Conservation (phyloP, 2,113 vertebrate genomes). For the Butorides virescens region DNA sequence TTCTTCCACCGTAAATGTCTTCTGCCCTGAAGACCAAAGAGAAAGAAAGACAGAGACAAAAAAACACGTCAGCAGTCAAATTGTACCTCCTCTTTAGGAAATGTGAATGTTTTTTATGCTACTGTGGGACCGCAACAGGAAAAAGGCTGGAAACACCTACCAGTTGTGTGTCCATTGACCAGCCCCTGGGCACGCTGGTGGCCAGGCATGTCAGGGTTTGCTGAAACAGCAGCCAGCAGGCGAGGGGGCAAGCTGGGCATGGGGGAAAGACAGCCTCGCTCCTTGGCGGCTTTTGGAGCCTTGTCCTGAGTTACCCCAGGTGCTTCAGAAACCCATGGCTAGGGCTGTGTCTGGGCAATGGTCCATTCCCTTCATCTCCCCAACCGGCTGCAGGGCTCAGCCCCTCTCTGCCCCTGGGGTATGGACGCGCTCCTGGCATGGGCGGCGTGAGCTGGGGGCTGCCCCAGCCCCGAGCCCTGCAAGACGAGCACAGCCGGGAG, state of each 20-base stretch:
- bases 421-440: rapidly evolving
- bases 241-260: not conserved
- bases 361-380: not conserved
- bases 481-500: not conserved
- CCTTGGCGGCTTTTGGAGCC: not conserved
- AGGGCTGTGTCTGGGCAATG: not conserved
- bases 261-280: not conserved
- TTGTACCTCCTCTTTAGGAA: not conserved
- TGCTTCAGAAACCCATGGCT: not conserved
- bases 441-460: not conserved
- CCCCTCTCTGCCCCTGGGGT: not conserved
- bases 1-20: slow-evolving; percentile 87
- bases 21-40: slow-evolving; percentile 59
- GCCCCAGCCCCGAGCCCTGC: rapidly evolving
- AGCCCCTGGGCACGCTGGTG: not conserved
- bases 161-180: not conserved
- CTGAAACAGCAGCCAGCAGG: not conserved
- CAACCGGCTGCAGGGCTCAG: rapidly evolving
- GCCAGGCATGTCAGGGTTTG: rapidly evolving
- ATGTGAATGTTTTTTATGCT: not conserved
- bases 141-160: not conserved
- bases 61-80: not conserved
- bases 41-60: not conserved
- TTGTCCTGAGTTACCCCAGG: not conserved
- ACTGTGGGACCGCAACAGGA: not conserved